Evolutionary conservation across 2,888 invertebrate species (phyloP).

Genomic region (Ceriagrion tenellum): DNA sequence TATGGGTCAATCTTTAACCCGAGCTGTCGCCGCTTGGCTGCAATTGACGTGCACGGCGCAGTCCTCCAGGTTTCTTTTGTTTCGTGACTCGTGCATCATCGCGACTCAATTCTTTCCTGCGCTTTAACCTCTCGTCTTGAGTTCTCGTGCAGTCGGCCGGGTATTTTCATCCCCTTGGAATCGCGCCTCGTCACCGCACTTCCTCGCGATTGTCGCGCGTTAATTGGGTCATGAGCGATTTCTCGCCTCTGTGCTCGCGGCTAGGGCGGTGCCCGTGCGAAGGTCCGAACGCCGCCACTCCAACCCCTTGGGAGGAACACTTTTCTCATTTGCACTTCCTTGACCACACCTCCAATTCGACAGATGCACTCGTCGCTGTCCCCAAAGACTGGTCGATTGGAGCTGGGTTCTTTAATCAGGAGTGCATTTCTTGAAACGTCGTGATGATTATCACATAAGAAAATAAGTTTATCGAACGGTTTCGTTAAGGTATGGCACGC

Average conservation of each 20-base stretch:
- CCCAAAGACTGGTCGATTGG: neutral
- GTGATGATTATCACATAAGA: too few species aligned
- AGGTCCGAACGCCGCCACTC: neutral
- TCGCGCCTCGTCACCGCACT: neutral
- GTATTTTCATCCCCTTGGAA: neutral
- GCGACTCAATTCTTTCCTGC: too few species aligned
- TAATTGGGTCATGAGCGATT: conserved; percentile 35
- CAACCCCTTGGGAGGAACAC: neutral
- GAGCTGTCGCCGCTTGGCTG: neutral
- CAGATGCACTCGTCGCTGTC: neutral
- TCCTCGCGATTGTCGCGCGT: conserved; percentile 7
- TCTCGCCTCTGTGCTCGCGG: neutral
- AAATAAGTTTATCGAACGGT: too few species aligned
- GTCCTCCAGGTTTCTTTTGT: too few species aligned
- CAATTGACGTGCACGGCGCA: too few species aligned
- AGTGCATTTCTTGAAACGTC: too few species aligned
- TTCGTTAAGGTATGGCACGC: too few species aligned
- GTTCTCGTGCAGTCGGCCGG: neutral
- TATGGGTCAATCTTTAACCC: neutral
- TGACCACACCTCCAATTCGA: neutral
- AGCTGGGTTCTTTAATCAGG: too few species aligned
- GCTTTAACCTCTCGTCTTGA: too few species aligned
- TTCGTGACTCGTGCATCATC: too few species aligned
- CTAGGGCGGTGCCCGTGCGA: neutral
- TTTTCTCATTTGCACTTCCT: neutral